Evolutionary conservation across 2,797 vertebrate species (phyloP).

Genomic region (Falco berigora): DNA sequence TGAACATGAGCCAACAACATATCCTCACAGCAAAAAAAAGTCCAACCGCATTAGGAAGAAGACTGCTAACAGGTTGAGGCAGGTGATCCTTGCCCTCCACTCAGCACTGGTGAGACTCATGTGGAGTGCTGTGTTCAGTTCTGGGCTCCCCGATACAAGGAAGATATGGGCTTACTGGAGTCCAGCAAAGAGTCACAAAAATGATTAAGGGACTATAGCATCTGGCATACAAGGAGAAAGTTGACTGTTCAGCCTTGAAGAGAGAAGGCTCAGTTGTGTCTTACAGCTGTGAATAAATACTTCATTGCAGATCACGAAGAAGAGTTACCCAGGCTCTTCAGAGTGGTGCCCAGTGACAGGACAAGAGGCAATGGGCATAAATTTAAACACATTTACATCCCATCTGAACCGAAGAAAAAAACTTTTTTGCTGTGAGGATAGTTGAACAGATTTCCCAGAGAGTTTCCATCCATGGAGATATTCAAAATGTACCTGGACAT

Average conservation of each 20-base stretch:
- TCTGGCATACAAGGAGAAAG: neutral
- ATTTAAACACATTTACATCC: too few species aligned
- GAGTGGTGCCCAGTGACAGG: neutral
- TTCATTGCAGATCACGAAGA: neutral
- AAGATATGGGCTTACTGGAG: neutral
- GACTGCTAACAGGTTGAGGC: neutral
- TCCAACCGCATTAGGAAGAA: neutral
- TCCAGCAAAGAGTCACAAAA: too few species aligned
- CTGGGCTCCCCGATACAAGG: neutral
- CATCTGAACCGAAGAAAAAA: too few species aligned
- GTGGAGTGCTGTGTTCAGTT: neutral
- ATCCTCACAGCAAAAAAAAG: neutral
- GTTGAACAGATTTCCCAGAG: neutral
- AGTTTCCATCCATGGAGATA: neutral
- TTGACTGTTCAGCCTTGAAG: neutral
- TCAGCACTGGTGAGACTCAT: neutral
- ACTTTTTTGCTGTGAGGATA: neutral
- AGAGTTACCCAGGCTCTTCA: neutral
- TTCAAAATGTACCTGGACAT: neutral
- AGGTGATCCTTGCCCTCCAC: neutral
- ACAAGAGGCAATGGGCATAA: too few species aligned
- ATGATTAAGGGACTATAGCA: neutral
- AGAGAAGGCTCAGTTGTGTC: neutral
- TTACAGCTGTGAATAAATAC: neutral
- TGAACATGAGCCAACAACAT: neutral